A percentile compares a stretch with the other conserved stretches of the same genome.
Evolutionary conservation across 2,113 vertebrate species (phyloP).

Genomic region (Motacilla tschutschensis): DNA sequence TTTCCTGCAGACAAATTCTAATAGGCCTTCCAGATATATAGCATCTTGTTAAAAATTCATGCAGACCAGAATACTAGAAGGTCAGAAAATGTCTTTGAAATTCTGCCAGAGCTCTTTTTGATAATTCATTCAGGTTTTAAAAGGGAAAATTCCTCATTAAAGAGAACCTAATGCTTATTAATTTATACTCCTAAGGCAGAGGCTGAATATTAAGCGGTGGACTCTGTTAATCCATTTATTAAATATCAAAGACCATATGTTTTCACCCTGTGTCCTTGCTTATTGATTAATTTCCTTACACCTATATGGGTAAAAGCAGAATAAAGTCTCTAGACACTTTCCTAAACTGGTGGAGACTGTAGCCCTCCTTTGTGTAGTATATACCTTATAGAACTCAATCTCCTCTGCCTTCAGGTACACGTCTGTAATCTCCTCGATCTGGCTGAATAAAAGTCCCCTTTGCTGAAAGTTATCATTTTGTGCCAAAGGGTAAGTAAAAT

Average conservation of each 20-base stretch:
- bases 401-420: background rate
- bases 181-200: slow-evolving; percentile 72
- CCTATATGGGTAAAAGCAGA: slow-evolving; percentile 37
- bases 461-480: background rate
- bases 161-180: slow-evolving; percentile 74
- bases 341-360: background rate
- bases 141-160: slow-evolving; percentile 78
- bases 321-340: background rate
- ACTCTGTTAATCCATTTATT: slow-evolving; percentile 75
- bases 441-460: background rate
- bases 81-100: slow-evolving; percentile 84
- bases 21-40: slow-evolving; percentile 70
- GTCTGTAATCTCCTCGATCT: background rate
- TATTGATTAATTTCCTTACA: slow-evolving; percentile 70
- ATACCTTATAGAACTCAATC: background rate
- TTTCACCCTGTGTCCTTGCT: slow-evolving; percentile 63
- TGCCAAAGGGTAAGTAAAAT: background rate
- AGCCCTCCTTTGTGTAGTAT: background rate
- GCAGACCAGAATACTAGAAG: slow-evolving; percentile 72
- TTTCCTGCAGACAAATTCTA: slow-evolving; percentile 65
- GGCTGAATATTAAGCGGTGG: slow-evolving; percentile 69
- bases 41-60: slow-evolving; percentile 80
- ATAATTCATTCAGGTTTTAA: slow-evolving; percentile 79
- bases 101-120: slow-evolving; percentile 73
- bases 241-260: slow-evolving; percentile 76